phyloP scores from a whole-genome alignment of 2,797 vertebrate species.

The Phrynocephalus vlangalii region DNA sequence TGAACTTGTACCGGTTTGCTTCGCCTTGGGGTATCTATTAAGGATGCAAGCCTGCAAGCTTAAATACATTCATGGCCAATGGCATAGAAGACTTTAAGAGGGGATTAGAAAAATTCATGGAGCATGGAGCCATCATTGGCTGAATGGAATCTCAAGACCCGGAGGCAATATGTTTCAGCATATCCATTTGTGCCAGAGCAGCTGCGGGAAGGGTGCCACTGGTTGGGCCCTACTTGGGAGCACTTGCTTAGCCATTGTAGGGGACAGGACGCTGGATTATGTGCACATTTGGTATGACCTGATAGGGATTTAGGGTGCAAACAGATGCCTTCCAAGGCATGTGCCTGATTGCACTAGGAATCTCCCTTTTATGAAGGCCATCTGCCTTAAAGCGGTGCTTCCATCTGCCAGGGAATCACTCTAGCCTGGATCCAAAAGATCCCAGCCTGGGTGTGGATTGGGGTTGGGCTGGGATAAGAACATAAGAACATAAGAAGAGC shows the following conservation, averaged over 20 bases:
- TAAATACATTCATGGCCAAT: not conserved
- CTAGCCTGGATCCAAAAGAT: too few relatives aligned
- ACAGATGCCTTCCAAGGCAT: too few relatives aligned
- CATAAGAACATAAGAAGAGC: too few relatives aligned
- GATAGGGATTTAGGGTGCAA: not conserved
- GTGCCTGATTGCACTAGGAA: too few relatives aligned
- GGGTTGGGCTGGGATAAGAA: too few relatives aligned
- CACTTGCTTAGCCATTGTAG: not conserved
- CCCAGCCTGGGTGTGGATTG: too few relatives aligned
- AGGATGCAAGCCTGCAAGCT: not conserved
- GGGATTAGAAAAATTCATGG: slow-evolving; percentile 13
- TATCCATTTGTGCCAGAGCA: not conserved
- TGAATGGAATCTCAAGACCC: not conserved
- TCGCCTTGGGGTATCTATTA: not conserved
- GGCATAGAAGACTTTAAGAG: not conserved
- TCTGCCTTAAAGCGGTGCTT: too few relatives aligned
- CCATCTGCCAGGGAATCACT: too few relatives aligned
- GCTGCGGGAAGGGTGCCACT: not conserved
- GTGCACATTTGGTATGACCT: not conserved
- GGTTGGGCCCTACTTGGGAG: not conserved
- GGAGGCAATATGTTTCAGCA: not conserved
- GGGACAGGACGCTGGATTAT: not conserved
- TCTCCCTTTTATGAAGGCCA: too few relatives aligned
- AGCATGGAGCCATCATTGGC: not conserved
- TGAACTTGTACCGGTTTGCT: not conserved